phyloP scores from a whole-genome alignment of 2,888 invertebrate genomes.

The Rhagophthalmus giganteus region DNA sequence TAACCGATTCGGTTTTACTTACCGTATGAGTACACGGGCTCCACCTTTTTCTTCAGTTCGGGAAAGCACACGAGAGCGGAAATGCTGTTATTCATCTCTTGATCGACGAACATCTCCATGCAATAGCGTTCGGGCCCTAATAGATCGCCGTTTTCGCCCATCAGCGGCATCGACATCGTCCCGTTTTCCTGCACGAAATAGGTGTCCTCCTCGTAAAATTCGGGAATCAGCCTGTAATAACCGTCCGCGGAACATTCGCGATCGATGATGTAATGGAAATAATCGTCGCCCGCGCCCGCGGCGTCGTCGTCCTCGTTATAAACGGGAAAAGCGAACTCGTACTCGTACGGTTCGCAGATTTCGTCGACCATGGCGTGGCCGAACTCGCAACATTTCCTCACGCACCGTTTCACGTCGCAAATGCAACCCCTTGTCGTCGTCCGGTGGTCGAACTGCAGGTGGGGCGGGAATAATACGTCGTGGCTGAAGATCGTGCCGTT shows the following conservation, averaged over 20 bases:
- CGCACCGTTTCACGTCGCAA: slow-evolving; percentile 30
- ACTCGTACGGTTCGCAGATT: neutral
- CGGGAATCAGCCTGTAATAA: neutral
- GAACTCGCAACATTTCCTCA: slow-evolving; percentile 30
- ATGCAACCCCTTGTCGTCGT: slow-evolving; percentile 30
- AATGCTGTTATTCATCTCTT: neutral
- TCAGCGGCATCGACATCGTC: neutral
- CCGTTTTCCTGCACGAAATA: slow-evolving; percentile 7
- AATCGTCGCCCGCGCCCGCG: neutral
- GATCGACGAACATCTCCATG: slow-evolving; percentile 3
- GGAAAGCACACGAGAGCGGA: slow-evolving; percentile 3
- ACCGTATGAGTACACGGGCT: neutral
- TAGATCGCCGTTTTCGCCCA: neutral
- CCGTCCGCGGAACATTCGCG: neutral
- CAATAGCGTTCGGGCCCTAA: slow-evolving; percentile 1
- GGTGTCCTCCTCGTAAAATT: neutral
- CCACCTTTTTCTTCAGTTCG: neutral
- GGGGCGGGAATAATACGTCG: slow-evolving; percentile 20
- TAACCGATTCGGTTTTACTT: neutral
- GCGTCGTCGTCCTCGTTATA: neutral
- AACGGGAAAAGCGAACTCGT: neutral
- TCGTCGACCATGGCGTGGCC: slow-evolving; percentile 3
- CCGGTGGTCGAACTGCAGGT: slow-evolving; percentile 25
- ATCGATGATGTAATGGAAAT: slow-evolving; percentile 1
- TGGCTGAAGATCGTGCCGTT: slow-evolving; percentile 16